Percentiles rank a stretch among this genome's conserved stretches.
phyloP scores from a whole-genome alignment of 1,140 invertebrate genomes.

The Leptinotarsa defecta region DNA sequence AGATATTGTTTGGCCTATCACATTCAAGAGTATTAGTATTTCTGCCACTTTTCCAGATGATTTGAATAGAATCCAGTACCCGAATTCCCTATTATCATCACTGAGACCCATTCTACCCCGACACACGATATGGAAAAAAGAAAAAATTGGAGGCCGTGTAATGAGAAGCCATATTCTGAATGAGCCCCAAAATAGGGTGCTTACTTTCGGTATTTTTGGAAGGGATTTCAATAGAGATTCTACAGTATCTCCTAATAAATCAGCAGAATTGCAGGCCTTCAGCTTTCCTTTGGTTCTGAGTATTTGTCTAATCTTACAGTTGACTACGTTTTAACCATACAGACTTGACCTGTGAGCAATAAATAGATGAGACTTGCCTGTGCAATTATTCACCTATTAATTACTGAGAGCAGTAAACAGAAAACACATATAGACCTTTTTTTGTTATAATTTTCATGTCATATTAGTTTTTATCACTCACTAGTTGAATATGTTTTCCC shows the following conservation, averaged over 20 bases:
- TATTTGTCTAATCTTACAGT: not conserved
- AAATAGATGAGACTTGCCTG: too few species aligned
- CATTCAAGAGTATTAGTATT: constrained; percentile 35
- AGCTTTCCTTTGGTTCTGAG: not conserved
- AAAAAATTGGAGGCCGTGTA: constrained; percentile 5
- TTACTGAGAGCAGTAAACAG: too few species aligned
- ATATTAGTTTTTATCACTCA: too few species aligned
- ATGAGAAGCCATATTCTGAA: constrained; percentile 29
- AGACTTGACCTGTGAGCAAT: not conserved
- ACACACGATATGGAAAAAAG: constrained; percentile 33
- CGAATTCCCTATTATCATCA: constrained; percentile 40
- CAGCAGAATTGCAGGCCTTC: not conserved
- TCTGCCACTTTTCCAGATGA: constrained; percentile 32
- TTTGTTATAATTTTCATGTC: too few species aligned
- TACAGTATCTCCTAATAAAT: constrained; percentile 22
- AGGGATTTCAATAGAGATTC: constrained; percentile 41
- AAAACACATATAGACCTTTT: too few species aligned
- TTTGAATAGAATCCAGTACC: constrained; percentile 36
- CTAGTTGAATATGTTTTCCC: too few species aligned
- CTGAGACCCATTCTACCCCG: constrained; percentile 34
- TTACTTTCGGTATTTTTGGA: constrained; percentile 45
- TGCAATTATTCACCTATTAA: too few species aligned
- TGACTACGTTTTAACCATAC: not conserved
- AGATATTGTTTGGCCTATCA: constrained; percentile 40
- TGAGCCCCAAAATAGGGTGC: constrained; percentile 35